These are phyloP conservation scores for Mimumesa dahlbomi DNA, from an alignment of 2,888 invertebrate species.

Conservation along the genomic window DNA sequence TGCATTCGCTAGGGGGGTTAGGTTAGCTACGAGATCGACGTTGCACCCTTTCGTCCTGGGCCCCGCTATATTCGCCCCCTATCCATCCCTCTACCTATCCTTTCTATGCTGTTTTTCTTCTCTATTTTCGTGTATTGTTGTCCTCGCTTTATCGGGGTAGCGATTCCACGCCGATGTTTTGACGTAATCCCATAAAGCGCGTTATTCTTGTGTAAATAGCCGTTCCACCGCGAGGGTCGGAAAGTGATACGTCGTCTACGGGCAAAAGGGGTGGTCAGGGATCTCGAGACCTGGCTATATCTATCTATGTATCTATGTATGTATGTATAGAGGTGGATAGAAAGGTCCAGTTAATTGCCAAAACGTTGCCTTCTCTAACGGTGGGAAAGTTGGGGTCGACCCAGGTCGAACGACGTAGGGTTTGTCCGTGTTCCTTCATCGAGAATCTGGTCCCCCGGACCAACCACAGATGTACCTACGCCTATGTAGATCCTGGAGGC, in stretches of 20 bases:
- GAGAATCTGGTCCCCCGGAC: neutral
- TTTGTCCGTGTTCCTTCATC: too few relatives aligned
- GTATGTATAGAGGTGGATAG: neutral
- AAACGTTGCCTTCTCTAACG: constrained; percentile 38
- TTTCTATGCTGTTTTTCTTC: constrained; percentile 38
- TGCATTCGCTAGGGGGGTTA: constrained; percentile 69
- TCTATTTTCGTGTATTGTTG: constrained; percentile 56
- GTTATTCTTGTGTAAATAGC: constrained; percentile 77
- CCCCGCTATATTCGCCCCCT: too few relatives aligned
- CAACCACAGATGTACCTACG: constrained; percentile 3
- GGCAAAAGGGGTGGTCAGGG: constrained; percentile 8
- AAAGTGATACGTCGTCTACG: constrained; percentile 47
- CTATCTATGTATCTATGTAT: too few relatives aligned
- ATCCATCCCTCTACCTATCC: constrained; percentile 28
- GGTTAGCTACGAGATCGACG: constrained; percentile 33
- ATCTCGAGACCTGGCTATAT: too few relatives aligned
- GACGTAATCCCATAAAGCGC: constrained; percentile 78
- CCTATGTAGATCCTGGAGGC: too few relatives aligned
- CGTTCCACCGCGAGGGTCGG: constrained; percentile 57
- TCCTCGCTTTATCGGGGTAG: constrained; percentile 44
- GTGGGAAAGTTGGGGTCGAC: constrained; percentile 48
- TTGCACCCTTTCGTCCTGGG: constrained; percentile 54
- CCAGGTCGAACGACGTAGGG: neutral
- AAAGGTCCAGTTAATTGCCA: constrained; percentile 51
- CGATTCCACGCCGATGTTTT: constrained; percentile 74